Conservation (phyloP, 2,888 invertebrate genomes). For the Drosophila robusta region DNA sequence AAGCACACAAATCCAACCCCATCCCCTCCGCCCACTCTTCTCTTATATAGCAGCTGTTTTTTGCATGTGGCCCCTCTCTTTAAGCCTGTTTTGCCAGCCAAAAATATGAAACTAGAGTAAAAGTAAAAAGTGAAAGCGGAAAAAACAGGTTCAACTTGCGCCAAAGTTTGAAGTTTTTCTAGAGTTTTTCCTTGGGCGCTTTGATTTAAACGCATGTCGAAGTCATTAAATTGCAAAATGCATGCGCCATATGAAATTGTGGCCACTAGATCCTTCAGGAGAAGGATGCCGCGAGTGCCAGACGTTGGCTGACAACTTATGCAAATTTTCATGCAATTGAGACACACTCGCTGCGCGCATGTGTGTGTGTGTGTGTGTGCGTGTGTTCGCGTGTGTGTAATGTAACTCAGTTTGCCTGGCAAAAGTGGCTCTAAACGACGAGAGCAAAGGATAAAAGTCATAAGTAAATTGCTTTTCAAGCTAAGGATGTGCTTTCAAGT, state of each 20-base stretch:
- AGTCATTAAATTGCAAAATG: slow-evolving; percentile 51
- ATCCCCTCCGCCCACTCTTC: not conserved
- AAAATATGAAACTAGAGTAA: not conserved
- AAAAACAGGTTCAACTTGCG: slow-evolving; percentile 25
- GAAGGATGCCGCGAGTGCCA: slow-evolving; percentile 29
- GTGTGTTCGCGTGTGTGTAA: slow-evolving; percentile 42
- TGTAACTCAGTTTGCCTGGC: slow-evolving; percentile 41
- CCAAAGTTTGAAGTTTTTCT: slow-evolving; percentile 4
- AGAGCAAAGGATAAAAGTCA: slow-evolving; percentile 66
- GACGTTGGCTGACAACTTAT: slow-evolving; percentile 74
- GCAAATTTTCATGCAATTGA: slow-evolving; percentile 75
- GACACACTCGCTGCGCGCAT: slow-evolving; percentile 59
- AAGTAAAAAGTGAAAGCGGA: slow-evolving; percentile 34
- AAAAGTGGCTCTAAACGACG: slow-evolving; percentile 55
- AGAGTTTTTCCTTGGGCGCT: slow-evolving; percentile 8
- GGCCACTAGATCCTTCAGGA: slow-evolving; percentile 29
- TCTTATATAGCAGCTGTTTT: not conserved
- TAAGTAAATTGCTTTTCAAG: slow-evolving; percentile 72
- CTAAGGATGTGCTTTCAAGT: slow-evolving; percentile 41
- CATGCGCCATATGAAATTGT: slow-evolving; percentile 35
- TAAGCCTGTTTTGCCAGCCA: not conserved
- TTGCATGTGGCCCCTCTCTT: slow-evolving; percentile 8
- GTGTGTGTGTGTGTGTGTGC: slow-evolving; percentile 4
- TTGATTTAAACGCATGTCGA: slow-evolving; percentile 43
- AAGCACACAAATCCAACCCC: not conserved